These are phyloP conservation scores for Caenorhabditis virilis DNA, from an alignment of 2,888 invertebrate species.

Conservation along the genomic window DNA sequence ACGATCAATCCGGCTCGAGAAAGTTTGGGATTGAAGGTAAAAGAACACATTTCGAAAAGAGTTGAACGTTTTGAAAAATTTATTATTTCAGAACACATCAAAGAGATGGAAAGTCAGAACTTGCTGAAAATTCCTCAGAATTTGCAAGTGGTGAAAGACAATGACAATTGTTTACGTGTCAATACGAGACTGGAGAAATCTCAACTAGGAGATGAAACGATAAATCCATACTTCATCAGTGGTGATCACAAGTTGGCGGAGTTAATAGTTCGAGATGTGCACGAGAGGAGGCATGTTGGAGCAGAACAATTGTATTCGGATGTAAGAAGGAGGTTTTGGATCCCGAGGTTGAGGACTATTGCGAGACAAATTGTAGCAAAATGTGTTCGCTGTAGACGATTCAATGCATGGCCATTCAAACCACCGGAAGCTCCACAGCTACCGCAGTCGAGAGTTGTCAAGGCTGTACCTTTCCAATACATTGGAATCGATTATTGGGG, in stretches of 20 bases:
- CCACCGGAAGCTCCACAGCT: conserved; percentile 10
- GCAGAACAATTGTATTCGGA: neutral
- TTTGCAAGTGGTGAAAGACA: too few species aligned
- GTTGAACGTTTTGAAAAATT: too few species aligned
- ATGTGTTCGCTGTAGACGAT: conserved; percentile 7
- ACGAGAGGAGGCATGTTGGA: neutral
- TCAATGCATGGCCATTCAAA: conserved; percentile 8
- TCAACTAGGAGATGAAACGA: neutral
- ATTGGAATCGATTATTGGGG: conserved; percentile 15
- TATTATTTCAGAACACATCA: too few species aligned
- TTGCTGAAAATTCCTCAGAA: too few species aligned
- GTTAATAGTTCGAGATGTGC: neutral
- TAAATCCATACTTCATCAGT: neutral
- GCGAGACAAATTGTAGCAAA: neutral
- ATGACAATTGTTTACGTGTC: too few species aligned
- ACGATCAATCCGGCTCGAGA: too few species aligned
- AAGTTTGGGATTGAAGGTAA: too few species aligned
- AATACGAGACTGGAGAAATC: too few species aligned
- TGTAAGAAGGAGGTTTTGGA: too few species aligned
- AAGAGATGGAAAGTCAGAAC: too few species aligned
- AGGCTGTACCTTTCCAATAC: conserved; percentile 6
- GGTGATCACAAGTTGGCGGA: neutral
- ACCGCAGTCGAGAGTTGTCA: conserved; percentile 6
- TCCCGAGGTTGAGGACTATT: neutral
- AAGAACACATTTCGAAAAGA: too few species aligned